Percentiles rank a stretch among this genome's conserved stretches.
phyloP scores from a whole-genome alignment of 1,140 invertebrate genomes.

The Brachionus angularis region DNA sequence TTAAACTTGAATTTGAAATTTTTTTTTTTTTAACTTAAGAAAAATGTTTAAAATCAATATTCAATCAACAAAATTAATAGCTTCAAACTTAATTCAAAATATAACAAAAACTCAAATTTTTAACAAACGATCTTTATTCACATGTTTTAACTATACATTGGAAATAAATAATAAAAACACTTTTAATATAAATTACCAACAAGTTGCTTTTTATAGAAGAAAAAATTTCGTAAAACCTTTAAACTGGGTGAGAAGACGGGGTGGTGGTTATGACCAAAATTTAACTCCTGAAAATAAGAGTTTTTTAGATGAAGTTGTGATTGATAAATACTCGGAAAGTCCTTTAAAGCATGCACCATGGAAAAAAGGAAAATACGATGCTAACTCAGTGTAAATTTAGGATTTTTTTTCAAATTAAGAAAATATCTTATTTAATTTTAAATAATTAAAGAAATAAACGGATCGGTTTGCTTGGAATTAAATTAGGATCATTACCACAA shows the following conservation, averaged over 20 bases:
- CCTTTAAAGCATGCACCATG: constrained; percentile 63
- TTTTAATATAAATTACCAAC: background rate
- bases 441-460: constrained; percentile 56
- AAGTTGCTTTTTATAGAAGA: constrained; percentile 27
- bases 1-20: constrained; percentile 10
- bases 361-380: constrained; percentile 64
- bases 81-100: background rate
- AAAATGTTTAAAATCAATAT: constrained; percentile 40
- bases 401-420: background rate
- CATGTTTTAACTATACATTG: background rate
- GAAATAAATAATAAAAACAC: background rate
- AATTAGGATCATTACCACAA: constrained; percentile 86
- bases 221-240: constrained; percentile 21
- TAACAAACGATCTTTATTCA: background rate
- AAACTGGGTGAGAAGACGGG: constrained; percentile 34
- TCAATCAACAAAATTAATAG: background rate
- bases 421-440: background rate
- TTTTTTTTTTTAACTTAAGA: background rate
- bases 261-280: constrained; percentile 61
- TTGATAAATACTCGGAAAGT: constrained; percentile 63
- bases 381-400: constrained; percentile 47
- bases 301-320: constrained; percentile 74
- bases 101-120: background rate
- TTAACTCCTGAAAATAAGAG: constrained; percentile 73
- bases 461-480: constrained; percentile 80